Base-by-base conservation (phyloP, 2,888 invertebrate species). In the Dolichopus griseipennis region DNA sequence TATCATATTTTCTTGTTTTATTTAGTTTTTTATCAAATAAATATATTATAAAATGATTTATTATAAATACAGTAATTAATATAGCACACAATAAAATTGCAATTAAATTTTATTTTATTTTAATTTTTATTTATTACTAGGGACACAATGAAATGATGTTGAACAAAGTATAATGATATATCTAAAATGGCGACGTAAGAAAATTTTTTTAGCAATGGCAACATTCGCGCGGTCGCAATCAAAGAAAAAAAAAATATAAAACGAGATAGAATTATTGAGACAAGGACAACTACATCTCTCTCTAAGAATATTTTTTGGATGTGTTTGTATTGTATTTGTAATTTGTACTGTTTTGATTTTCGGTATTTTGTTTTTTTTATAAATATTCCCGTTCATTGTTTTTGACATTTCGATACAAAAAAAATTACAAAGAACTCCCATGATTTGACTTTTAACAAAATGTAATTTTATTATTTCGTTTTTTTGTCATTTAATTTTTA, bases 91-190 rank as follows among this genome's bases (percentile, higher is more conserved):
- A 52, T 18, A 18, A 18, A 52, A 18, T 18, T 52, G 52, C n/a
- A 52, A 52, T 52, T 52, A 52, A 52, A 18, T 52, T 52, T 52
- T 18, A 52, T 52, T 52, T 52, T 52, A 52, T 52, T 52, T 52
- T 52, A 52, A 52, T 52, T 52, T 52, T 15, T 52, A 52, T 52
- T 52, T 52, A 52, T 52, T 52, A 52, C 52, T 52, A 15, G n/a
- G 52, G 52, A 52, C 52, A 52, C 52, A 52, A 52, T 52, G 52
- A 52, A 52, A 52, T 52, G 52, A 52, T 52, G 52, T 52, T 52
- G 52, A 52, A 52, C 52, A 52, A 52, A 52, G 52, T 52, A 52
- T 52, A 52, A 52, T 52, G 52, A 52, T 12, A 52, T 52, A 52
- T 52, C 52, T 52, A 52, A 52, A 52, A 52, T 52, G 52, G 52